These are phyloP conservation scores for Oncorhynchus gorbuscha DNA, from an alignment of 2,113 vertebrate species.

Conservation along the genomic window DNA sequence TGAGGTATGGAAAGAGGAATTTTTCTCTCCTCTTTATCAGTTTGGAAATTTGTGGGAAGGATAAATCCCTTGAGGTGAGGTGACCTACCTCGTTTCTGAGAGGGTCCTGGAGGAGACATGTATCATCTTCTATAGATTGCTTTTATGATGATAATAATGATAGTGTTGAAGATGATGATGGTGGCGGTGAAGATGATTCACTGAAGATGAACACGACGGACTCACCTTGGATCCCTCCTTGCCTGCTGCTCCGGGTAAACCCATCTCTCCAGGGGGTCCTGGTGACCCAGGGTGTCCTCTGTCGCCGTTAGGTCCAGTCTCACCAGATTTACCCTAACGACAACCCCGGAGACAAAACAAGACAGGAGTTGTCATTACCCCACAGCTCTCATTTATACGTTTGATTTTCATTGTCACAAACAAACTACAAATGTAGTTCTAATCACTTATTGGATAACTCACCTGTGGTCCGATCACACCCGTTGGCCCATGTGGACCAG, in stretches of 20 bases:
- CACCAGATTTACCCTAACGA: constrained; percentile 84
- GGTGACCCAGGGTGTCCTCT: constrained; percentile 89
- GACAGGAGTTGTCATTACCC: background rate
- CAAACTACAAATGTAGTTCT: background rate
- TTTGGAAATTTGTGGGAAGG: constrained; percentile 33
- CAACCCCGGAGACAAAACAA: background rate
- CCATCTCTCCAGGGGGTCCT: constrained; percentile 88
- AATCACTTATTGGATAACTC: too few relatives aligned
- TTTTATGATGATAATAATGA: constrained; percentile 21
- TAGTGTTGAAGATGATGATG: background rate
- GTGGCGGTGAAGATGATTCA: background rate
- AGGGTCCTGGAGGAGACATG: too few relatives aligned
- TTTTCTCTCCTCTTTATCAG: constrained; percentile 26
- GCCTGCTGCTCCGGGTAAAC: constrained; percentile 85
- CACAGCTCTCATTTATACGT: background rate
- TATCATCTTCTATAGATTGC: too few relatives aligned
- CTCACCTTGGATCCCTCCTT: constrained; percentile 88
- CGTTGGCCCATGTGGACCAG: constrained; percentile 81
- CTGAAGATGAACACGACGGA: background rate
- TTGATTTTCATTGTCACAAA: background rate
- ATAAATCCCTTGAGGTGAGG: constrained; percentile 37
- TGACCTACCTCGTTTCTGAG: background rate
- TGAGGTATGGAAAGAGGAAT: constrained; percentile 10
- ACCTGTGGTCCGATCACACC: constrained; percentile 93
- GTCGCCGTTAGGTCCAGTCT: constrained; percentile 85